Conservation (phyloP, 2,888 invertebrate genomes). For the Drosophila cyrtoloma region DNA sequence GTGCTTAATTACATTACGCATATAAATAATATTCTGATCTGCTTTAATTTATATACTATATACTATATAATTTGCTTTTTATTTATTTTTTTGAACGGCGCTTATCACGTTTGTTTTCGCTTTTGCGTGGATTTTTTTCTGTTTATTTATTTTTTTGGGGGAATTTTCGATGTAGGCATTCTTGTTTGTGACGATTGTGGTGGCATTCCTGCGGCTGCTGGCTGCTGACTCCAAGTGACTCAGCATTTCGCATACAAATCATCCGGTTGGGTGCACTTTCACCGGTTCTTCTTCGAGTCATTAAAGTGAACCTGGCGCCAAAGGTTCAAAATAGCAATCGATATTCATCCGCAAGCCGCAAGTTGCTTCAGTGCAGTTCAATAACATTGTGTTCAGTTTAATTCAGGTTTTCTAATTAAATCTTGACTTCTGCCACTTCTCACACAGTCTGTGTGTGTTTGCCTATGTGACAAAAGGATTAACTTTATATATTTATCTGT, state of each 20-base stretch:
- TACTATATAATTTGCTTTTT: background rate
- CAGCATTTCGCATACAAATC: constrained; percentile 35
- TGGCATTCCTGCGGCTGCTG: constrained; percentile 38
- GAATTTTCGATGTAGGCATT: constrained; percentile 33
- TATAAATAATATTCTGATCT: constrained; percentile 42
- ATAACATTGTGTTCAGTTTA: constrained; percentile 10
- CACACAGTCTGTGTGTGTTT: constrained; percentile 20
- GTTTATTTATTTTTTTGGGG: constrained; percentile 25
- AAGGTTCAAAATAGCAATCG: constrained; percentile 46
- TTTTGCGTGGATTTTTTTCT: constrained; percentile 26
- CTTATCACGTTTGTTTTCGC: constrained; percentile 64
- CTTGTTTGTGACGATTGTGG: constrained; percentile 25
- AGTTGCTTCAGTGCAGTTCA: constrained; percentile 16
- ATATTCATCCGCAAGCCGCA: constrained; percentile 16
- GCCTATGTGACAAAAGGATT: constrained; percentile 75
- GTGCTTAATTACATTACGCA: constrained; percentile 71
- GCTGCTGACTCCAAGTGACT: constrained; percentile 4
- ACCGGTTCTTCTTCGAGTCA: constrained; percentile 41
- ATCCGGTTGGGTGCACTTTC: constrained; percentile 43
- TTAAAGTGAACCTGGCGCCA: constrained; percentile 32
- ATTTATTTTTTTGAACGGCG: constrained; percentile 2
- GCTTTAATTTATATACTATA: constrained; percentile 41
- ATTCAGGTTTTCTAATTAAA: constrained; percentile 34
- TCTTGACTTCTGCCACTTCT: constrained; percentile 50
- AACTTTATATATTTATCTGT: constrained; percentile 51